These are phyloP conservation scores for Thalassarche chlororhynchos DNA, from an alignment of 2,113 vertebrate species.

Conservation along the genomic window DNA sequence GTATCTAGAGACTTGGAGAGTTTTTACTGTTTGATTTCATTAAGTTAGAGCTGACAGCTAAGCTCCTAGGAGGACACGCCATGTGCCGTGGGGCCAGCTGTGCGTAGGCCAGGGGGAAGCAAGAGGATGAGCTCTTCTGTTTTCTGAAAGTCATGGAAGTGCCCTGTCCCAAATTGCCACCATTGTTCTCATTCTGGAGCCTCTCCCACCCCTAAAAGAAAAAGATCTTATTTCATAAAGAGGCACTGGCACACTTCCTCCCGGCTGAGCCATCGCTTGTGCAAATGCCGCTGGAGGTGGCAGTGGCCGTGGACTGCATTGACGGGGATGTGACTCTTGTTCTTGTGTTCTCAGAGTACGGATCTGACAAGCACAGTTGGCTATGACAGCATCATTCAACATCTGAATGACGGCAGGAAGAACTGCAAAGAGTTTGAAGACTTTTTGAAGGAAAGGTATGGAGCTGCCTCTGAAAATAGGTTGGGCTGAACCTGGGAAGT, in stretches of 20 bases:
- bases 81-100: not conserved
- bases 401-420: conserved; percentile 89
- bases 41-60: not conserved
- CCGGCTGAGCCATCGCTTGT: not conserved
- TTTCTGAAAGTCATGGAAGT: not conserved
- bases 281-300: not conserved
- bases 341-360: conserved; percentile 73
- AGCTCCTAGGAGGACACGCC: not conserved
- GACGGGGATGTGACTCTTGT: not conserved
- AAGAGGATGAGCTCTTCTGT: not conserved
- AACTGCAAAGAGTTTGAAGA: conserved; percentile 97
- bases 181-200: not conserved
- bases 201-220: not conserved
- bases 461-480: rapidly evolving
- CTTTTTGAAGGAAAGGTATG: conserved; percentile 93
- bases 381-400: conserved; percentile 89
- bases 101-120: not conserved
- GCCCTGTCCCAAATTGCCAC: not conserved
- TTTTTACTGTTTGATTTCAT: not conserved
- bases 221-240: not conserved
- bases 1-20: not conserved
- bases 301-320: not conserved
- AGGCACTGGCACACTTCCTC: not conserved
- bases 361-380: conserved; percentile 87
- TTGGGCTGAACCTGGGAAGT: not conserved